Percentiles rank a stretch among this genome's conserved stretches.
Evolutionary conservation across 2,113 vertebrate genomes (phyloP).

Genomic region (Zingel zingel): DNA sequence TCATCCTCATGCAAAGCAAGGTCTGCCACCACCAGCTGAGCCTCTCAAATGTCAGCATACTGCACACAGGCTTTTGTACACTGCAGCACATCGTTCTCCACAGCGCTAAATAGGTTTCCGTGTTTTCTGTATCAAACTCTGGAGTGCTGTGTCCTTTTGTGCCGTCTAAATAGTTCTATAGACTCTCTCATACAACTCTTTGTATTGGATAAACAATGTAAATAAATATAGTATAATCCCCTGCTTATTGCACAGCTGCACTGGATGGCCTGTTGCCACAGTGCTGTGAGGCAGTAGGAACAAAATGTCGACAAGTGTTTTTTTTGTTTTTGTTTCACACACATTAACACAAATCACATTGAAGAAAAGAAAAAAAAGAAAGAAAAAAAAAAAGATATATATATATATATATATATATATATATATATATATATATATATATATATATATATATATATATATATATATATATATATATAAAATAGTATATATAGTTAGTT

Average conservation of each 20-base stretch:
- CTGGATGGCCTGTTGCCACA: not conserved
- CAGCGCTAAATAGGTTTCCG: not conserved
- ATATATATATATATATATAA: no score
- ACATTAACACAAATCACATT: no score
- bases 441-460: no score
- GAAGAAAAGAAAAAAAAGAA: no score
- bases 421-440: no score
- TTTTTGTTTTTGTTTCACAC: no score
- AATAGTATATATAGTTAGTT: no score
- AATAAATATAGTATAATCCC: not conserved
- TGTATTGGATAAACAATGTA: not conserved
- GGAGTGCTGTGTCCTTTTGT: not conserved
- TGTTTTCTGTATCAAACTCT: not conserved
- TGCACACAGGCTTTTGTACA: not conserved
- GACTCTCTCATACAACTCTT: not conserved
- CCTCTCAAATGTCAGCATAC: slow-evolving; percentile 9
- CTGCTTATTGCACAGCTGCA: not conserved
- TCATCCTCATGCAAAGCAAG: slow-evolving; percentile 22
- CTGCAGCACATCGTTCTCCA: not conserved
- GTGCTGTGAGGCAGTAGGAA: not conserved
- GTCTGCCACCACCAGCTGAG: slow-evolving; percentile 15
- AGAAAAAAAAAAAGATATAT: no score
- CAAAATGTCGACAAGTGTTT: not conserved
- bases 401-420: no score
- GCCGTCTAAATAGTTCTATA: not conserved